A percentile compares a stretch with the other conserved stretches of the same genome.
Conservation (phyloP, 2,797 vertebrate genomes). For the Acestrorhynchus altus region DNA sequence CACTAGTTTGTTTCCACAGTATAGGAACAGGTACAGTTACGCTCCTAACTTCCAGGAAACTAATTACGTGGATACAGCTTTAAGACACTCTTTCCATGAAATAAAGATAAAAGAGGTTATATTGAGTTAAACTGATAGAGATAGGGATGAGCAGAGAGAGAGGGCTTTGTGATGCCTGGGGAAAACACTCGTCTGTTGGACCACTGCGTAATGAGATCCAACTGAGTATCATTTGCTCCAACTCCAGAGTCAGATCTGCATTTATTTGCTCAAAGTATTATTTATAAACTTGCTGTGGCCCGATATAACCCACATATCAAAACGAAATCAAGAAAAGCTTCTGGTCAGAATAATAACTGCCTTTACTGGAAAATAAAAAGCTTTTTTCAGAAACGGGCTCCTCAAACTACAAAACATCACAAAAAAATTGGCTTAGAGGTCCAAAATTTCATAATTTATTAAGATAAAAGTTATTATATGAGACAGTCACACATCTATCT, state of each 20-base stretch:
- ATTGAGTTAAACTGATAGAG: background rate
- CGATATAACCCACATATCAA: background rate
- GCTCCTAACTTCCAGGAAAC: no score
- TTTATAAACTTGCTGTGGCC: slow-evolving; percentile 2
- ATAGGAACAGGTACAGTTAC: no score
- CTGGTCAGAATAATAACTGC: background rate
- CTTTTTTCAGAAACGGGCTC: no score
- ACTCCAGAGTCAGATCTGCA: slow-evolving; percentile 37
- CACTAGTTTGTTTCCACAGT: no score
- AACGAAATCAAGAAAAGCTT: background rate
- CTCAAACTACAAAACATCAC: no score
- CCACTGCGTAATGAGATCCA: slow-evolving; percentile 40
- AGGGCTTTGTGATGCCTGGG: slow-evolving; percentile 43
- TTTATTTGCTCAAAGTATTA: slow-evolving; percentile 20
- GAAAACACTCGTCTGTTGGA: slow-evolving; percentile 8
- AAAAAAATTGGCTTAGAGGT: no score
- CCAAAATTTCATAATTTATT: no score
- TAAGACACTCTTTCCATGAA: slow-evolving; percentile 19
- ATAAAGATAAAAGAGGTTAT: slow-evolving; percentile 9
- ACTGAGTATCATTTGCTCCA: slow-evolving; percentile 38
- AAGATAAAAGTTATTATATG: no score
- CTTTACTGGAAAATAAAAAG: background rate
- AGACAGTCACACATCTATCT: no score
- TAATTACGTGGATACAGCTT: background rate
- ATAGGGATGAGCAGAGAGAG: background rate